Conservation (phyloP, 2,888 invertebrate species). For the Dasysyrphus tricinctus region DNA sequence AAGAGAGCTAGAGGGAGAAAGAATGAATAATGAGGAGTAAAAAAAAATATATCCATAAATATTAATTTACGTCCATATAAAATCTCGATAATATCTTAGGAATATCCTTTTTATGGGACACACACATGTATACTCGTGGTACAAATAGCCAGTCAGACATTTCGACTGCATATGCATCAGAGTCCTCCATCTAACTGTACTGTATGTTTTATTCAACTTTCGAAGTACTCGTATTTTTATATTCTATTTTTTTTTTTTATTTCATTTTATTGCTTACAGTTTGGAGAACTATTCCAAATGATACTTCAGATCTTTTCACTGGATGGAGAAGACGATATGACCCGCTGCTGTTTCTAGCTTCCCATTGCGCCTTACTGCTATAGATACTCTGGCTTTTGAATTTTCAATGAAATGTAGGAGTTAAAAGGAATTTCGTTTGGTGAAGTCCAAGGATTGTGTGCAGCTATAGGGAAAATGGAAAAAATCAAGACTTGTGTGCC, state of each 20-base stretch:
- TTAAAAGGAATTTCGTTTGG: conserved; percentile 46
- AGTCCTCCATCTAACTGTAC: conserved; percentile 25
- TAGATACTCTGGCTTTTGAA: conserved; percentile 46
- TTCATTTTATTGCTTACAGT: conserved; percentile 64
- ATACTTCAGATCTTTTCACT: conserved; percentile 51
- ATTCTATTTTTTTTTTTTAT: conserved; percentile 44
- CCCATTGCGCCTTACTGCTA: background rate
- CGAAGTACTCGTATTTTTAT: conserved; percentile 36
- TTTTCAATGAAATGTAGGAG: conserved; percentile 62
- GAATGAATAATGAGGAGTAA: conserved; percentile 22
- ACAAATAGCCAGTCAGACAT: conserved; percentile 11
- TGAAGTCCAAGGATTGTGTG: conserved; percentile 26
- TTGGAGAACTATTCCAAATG: conserved; percentile 67
- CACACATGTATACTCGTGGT: conserved; percentile 18
- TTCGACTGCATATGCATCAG: conserved; percentile 35
- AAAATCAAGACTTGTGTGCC: conserved; percentile 40
- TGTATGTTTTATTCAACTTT: conserved; percentile 70
- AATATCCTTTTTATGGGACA: conserved; percentile 73
- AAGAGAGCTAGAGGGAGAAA: conserved; percentile 9
- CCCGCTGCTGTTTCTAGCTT: conserved; percentile 5
- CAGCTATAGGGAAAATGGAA: conserved; percentile 22
- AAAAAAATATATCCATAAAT: conserved; percentile 61
- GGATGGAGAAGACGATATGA: conserved; percentile 21
- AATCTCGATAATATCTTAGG: conserved; percentile 73
- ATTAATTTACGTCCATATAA: conserved; percentile 74